Evolutionary conservation across 2,113 vertebrate genomes (phyloP).

Genomic region (Montifringilla adamsi): DNA sequence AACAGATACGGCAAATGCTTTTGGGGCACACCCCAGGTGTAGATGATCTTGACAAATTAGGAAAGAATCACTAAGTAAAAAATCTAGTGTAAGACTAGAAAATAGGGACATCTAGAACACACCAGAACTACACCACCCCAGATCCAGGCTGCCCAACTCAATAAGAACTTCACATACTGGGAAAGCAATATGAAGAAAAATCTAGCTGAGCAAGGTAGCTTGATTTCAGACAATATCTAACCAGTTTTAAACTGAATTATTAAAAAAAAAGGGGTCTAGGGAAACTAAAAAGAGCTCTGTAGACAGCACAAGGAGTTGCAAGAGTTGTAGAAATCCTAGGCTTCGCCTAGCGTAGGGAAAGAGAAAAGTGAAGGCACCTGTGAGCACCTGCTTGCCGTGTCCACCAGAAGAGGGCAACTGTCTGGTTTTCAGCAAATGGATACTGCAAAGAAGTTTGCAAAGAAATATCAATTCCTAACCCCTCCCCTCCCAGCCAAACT

Average conservation of each 20-base stretch:
- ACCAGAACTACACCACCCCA: neutral
- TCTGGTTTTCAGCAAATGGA: neutral
- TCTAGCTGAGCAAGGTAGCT: neutral
- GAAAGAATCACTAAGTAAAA: neutral
- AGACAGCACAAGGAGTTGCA: neutral
- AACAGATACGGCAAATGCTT: neutral
- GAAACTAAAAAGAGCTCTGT: neutral
- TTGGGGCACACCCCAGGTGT: neutral
- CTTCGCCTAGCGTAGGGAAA: neutral
- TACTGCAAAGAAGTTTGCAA: neutral
- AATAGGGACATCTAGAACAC: fast-evolving
- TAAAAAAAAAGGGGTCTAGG: neutral
- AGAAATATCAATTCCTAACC: neutral
- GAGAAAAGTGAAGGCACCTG: neutral
- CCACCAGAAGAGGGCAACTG: neutral
- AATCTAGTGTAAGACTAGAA: neutral
- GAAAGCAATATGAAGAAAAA: neutral
- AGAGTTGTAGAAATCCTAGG: neutral
- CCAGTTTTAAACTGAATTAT: neutral
- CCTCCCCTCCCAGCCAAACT: neutral
- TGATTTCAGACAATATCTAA: neutral
- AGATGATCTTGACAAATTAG: neutral
- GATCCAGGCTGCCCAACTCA: neutral
- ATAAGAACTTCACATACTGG: neutral
- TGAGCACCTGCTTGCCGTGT: neutral